Conservation (phyloP, 2,888 invertebrate genomes). For the Venusia cambrica region DNA sequence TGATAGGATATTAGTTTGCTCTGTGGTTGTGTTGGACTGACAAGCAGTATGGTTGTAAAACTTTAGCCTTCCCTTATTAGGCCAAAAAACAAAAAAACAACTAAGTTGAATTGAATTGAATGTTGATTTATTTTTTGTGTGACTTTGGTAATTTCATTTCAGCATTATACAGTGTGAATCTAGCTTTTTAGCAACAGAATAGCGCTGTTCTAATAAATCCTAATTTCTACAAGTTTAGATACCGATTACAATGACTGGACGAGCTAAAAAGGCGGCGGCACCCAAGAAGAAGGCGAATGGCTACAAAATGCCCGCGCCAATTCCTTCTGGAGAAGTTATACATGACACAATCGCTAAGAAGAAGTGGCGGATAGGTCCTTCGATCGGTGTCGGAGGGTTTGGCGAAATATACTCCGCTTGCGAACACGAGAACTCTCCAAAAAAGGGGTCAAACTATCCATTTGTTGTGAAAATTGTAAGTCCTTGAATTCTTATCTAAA, state of each 20-base stretch:
- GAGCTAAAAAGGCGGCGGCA: slow-evolving; percentile 58
- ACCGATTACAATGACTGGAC: slow-evolving; percentile 48
- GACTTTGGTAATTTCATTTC: too few relatives aligned
- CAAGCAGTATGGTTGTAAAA: too few relatives aligned
- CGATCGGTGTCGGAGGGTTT: slow-evolving; percentile 96
- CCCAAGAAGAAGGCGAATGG: slow-evolving; percentile 69
- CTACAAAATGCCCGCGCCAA: slow-evolving; percentile 84
- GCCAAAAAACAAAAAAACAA: too few relatives aligned
- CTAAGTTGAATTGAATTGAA: too few relatives aligned
- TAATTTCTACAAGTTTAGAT: too few relatives aligned
- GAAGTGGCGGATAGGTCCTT: slow-evolving; percentile 92
- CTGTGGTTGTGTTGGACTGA: too few relatives aligned
- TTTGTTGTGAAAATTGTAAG: slow-evolving; percentile 91
- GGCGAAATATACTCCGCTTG: slow-evolving; percentile 95
- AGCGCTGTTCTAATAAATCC: too few relatives aligned
- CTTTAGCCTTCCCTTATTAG: too few relatives aligned
- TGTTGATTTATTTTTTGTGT: too few relatives aligned
- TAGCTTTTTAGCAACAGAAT: too few relatives aligned
- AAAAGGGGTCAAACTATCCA: slow-evolving; percentile 78
- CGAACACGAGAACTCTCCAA: slow-evolving; percentile 75
- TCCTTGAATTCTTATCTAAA: slow-evolving; percentile 1
- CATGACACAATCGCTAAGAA: slow-evolving; percentile 86
- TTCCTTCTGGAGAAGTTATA: slow-evolving; percentile 88
- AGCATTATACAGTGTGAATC: too few relatives aligned
- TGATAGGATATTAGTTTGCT: too few relatives aligned